Percentiles rank a stretch among this genome's conserved stretches.
Conservation (phyloP, 2,797 vertebrate genomes). For the Liparis tanakae region DNA sequence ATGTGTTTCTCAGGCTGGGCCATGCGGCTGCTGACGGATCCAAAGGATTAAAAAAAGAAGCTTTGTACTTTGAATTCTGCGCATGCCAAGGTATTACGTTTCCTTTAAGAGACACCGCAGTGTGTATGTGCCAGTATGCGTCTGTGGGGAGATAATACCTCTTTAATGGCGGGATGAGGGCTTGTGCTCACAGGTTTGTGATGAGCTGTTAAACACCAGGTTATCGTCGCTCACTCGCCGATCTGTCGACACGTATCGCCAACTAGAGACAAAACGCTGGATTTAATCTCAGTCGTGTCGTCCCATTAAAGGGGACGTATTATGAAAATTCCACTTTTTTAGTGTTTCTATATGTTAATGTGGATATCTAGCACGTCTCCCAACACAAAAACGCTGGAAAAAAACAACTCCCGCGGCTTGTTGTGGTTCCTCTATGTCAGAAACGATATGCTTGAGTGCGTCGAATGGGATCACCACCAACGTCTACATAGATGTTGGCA, state of each 20-base stretch:
- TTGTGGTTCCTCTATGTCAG: too few relatives aligned
- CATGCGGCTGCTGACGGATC: constrained; percentile 15
- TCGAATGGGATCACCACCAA: too few relatives aligned
- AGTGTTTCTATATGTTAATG: too few relatives aligned
- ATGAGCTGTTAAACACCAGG: constrained; percentile 15
- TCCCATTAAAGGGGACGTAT: too few relatives aligned
- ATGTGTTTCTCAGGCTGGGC: constrained; percentile 18
- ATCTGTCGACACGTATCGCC: constrained; percentile 10
- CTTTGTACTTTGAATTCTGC: constrained; percentile 51
- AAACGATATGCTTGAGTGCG: too few relatives aligned
- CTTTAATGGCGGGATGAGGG: constrained; percentile 18
- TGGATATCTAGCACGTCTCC: too few relatives aligned
- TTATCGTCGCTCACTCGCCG: constrained; percentile 15
- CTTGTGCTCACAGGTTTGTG: constrained; percentile 53
- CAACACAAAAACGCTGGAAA: too few relatives aligned
- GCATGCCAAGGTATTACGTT: constrained; percentile 48
- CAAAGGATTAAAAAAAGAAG: constrained; percentile 43
- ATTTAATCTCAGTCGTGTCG: neutral
- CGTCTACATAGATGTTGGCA: too few relatives aligned
- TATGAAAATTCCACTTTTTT: too few relatives aligned
- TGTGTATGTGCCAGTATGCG: constrained; percentile 37
- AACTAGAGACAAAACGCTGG: neutral
- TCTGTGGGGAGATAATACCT: constrained; percentile 46
- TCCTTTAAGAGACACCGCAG: constrained; percentile 40
- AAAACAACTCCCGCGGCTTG: too few relatives aligned